Evolutionary conservation across 1,140 invertebrate genomes (phyloP), one percentile per base, ranked within the genome.

Genomic region (Aporrectodea caliginosa): DNA sequence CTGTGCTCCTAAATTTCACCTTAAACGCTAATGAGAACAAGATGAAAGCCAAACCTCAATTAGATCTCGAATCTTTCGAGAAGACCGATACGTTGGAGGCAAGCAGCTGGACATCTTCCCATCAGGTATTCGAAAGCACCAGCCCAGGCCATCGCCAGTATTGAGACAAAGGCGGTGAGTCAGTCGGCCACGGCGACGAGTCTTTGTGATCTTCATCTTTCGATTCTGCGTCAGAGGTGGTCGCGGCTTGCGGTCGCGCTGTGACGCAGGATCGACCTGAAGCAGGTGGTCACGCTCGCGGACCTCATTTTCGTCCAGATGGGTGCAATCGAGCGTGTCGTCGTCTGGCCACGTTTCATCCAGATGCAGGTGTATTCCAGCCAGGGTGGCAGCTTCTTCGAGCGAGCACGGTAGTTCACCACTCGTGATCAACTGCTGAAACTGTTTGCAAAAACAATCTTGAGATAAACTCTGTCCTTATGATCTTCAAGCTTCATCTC

Each of bases 361-460:
- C 43, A 93, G 90, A 33, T 92, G 90, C 1, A 93, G 87, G 84
- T 93, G 92, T 70, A 93, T 91, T 31, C 91, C 91, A 22, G 92
- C 92, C 73, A 93, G 84, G 6, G 90, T 90, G 0, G 92, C 91
- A 1, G 92, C 92, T 82, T 93, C 92, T 79, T 93, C 92, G 84
- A 92, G 92, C 72, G 91, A 91, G 84, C 92, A 92, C 1, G 91
- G 91, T 77, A 93, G 84, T 29, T 91, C 90, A 27, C 92, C 92
- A 70, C 87, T 89, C 69, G 92, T 89, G 22, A 93, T 90, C 82
- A 92, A 85, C 81, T 12, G 6, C 43, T 58, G 43, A 58, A 58
- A 58, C 43, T 58, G 43, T n/a, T n/a, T n/a, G n/a, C n/a, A n/a
- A n/a, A n/a, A n/a, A n/a, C n/a, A n/a, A n/a, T n/a, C n/a, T n/a